Conservation (phyloP, 92 coral and sea anemone species). For the Isaurus tuberculatus region DNA sequence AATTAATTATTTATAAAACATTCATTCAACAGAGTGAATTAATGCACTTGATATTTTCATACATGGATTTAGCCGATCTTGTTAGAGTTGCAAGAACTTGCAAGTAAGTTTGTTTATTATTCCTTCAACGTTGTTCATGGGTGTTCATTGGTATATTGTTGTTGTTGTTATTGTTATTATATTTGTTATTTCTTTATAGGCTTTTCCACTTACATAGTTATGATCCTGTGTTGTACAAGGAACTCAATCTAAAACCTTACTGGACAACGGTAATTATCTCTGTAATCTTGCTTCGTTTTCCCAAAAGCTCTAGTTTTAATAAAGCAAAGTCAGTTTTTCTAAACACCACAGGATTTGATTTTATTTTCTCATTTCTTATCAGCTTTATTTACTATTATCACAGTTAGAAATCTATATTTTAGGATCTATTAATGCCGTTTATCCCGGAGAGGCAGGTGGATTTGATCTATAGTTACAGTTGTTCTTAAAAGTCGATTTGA, state of each 20-base stretch:
- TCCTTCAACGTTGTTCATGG: neutral
- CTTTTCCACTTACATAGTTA: constrained; percentile 79
- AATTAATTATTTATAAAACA: neutral
- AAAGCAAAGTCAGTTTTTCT: neutral
- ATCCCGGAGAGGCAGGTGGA: no score
- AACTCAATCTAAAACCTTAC: constrained; percentile 87
- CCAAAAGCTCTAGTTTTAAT: neutral
- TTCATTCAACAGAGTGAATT: constrained; percentile 79
- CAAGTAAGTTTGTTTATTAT: constrained; percentile 57
- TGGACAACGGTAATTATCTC: constrained; percentile 76
- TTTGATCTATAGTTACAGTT: no score
- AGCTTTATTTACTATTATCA: no score
- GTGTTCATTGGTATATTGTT: neutral
- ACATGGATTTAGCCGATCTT: constrained; percentile 77
- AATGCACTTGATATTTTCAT: constrained; percentile 78
- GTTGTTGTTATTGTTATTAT: neutral
- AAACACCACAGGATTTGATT: neutral
- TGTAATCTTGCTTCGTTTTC: neutral
- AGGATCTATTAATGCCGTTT: no score
- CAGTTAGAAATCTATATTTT: no score
- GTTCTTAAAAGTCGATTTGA: no score
- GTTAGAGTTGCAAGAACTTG: constrained; percentile 85
- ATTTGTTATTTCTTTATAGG: constrained; percentile 43
- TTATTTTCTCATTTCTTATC: no score
- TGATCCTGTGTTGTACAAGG: constrained; percentile 96